Evolutionary conservation across 2,113 vertebrate species (phyloP).

Genomic region (Alethe castanea): DNA sequence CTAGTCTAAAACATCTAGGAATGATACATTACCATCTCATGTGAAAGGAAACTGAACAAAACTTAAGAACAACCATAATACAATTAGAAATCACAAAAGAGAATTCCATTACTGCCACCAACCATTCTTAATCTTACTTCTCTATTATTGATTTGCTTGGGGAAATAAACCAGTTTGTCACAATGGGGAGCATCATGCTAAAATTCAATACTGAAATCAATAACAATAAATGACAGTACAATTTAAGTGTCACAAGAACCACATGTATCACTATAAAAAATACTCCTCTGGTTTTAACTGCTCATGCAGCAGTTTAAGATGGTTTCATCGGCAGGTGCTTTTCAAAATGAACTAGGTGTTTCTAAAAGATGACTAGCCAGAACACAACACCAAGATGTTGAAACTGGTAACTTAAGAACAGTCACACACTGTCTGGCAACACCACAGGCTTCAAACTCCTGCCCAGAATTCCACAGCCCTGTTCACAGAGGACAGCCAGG

Average conservation of each 20-base stretch:
- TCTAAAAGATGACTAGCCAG: background rate
- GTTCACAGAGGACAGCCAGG: background rate
- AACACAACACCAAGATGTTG: background rate
- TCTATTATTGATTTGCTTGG: constrained; percentile 37
- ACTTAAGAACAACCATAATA: background rate
- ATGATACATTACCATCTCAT: background rate
- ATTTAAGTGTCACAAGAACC: background rate
- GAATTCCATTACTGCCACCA: background rate
- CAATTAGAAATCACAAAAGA: background rate
- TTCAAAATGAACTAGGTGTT: background rate
- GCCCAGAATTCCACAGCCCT: background rate
- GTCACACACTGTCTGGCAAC: background rate
- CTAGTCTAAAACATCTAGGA: background rate
- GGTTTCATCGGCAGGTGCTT: background rate
- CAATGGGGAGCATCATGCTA: background rate
- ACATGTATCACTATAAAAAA: background rate
- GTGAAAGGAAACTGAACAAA: background rate
- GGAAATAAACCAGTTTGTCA: constrained; percentile 26
- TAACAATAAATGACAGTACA: constrained; percentile 16
- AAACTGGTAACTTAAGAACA: background rate
- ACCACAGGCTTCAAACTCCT: background rate
- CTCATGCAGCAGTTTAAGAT: background rate
- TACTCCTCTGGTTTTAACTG: background rate
- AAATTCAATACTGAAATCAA: constrained; percentile 48
- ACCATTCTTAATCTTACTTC: background rate